A percentile compares a stretch with the other conserved stretches of the same genome.
phyloP scores from a whole-genome alignment of 2,113 vertebrate species.

The Sebastes fasciatus region DNA sequence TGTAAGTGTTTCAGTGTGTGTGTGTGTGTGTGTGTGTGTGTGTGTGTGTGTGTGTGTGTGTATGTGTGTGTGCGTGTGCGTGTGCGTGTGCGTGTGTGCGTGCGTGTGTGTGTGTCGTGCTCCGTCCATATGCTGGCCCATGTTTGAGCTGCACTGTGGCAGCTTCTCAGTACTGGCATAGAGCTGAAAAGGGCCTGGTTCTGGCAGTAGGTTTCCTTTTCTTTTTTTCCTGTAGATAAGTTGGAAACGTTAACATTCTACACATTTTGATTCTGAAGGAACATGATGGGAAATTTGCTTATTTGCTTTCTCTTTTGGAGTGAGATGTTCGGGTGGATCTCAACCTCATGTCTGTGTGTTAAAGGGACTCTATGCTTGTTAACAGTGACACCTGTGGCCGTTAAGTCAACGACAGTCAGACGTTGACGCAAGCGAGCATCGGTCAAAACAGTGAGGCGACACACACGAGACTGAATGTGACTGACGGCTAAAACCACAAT shows the following conservation, averaged over 20 bases:
- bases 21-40: slow-evolving; percentile 27
- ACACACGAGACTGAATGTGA: too few species aligned
- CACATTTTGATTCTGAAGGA: neutral
- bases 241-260: neutral
- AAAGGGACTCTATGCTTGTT: too few species aligned
- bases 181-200: slow-evolving; percentile 7
- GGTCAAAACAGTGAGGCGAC: too few species aligned
- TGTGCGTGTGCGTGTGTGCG: neutral
- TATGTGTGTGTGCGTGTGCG: neutral
- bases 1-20: slow-evolving; percentile 18
- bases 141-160: slow-evolving; percentile 12
- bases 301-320: neutral
- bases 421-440: too few species aligned
- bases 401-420: too few species aligned
- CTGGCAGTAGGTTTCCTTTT: neutral
- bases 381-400: too few species aligned
- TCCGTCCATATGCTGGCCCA: slow-evolving; percentile 12
- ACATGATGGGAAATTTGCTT: neutral
- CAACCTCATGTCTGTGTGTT: neutral
- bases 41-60: slow-evolving; percentile 15
- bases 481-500: too few species aligned
- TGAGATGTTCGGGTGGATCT: neutral
- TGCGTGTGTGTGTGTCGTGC: slow-evolving; percentile 8
- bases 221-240: neutral
- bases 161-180: slow-evolving; percentile 1